Evolutionary conservation across 2,888 invertebrate genomes (phyloP), one percentile per base, ranked within the genome.

Genomic region (Cataglyphis livida): DNA sequence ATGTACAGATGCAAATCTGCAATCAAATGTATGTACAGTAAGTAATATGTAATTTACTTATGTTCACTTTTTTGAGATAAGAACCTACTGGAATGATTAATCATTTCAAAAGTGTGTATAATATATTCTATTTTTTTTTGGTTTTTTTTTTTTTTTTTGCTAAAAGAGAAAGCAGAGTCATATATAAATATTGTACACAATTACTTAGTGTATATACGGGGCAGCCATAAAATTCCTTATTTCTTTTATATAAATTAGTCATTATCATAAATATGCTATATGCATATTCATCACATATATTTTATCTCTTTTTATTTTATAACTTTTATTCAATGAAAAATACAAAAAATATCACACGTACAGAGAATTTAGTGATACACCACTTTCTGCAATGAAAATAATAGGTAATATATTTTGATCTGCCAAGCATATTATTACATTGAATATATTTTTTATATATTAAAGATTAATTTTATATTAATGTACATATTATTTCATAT

Each of bases 1-100:
- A 89, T 87, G 70, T 90, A 89, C 85, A 90, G 71, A 74, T 88
- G 25, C 41, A 81, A 68, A 84, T 73, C 66, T 79, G 62, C 66
- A 62, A 83, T 76, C 75, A 73, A 70, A 61, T 61, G 59, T 89
- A 90, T 90, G 82, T 90, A 89, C 87, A 90, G 70, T 78, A 48
- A 15, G 15, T 44, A 44, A 59, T 7, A 61, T 75, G 38, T 38
- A 66, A 85, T 51, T 65, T 57, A 81, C 10, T 57, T 59, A 54
- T 61, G 51, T 78, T 41, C 21, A 61, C 41, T 32, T 75, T 59
- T 75, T 61, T 65, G 21, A 59, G 57, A 25, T 78, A 78, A 78
- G 15, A 48, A 59, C 64, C 62, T 74, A 66, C 21, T 59, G 41
- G 65, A 44, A 35, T 35, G 28, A 64, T 44, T 41, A 28, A 51